These are phyloP conservation scores for Julus scandinavius DNA, from an alignment of 2,888 invertebrate genomes.

Conservation along the genomic window DNA sequence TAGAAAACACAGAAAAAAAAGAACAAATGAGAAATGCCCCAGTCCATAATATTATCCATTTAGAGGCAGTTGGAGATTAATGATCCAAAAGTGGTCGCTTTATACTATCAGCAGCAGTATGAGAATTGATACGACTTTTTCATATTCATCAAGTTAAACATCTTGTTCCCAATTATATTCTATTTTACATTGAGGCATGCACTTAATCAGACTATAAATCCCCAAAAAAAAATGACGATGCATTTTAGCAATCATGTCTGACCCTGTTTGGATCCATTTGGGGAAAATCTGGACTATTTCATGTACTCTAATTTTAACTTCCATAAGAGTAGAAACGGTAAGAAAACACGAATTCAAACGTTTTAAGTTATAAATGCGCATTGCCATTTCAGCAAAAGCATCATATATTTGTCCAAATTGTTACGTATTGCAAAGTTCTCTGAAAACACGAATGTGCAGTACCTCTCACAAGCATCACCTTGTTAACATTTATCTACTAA, in stretches of 20 bases:
- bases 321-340: neutral
- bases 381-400: neutral
- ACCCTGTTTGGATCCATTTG: neutral
- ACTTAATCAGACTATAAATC: neutral
- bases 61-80: neutral
- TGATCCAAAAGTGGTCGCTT: too few relatives aligned
- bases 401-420: constrained; percentile 12
- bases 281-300: neutral
- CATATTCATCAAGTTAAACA: too few relatives aligned
- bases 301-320: neutral
- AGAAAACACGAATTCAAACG: neutral
- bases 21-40: neutral
- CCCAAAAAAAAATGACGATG: neutral
- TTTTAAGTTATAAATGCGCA: neutral
- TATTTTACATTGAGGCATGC: neutral
- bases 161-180: too few relatives aligned
- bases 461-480: constrained; percentile 4
- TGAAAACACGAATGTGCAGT: neutral
- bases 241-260: neutral
- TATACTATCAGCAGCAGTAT: too few relatives aligned
- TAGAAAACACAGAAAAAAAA: neutral
- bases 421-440: neutral
- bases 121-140: too few relatives aligned
- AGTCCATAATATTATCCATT: neutral
- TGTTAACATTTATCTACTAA: neutral